These are phyloP conservation scores for Pteronotus mesoamericanus DNA, from an alignment of 2,797 vertebrate genomes.

Conservation along the genomic window DNA sequence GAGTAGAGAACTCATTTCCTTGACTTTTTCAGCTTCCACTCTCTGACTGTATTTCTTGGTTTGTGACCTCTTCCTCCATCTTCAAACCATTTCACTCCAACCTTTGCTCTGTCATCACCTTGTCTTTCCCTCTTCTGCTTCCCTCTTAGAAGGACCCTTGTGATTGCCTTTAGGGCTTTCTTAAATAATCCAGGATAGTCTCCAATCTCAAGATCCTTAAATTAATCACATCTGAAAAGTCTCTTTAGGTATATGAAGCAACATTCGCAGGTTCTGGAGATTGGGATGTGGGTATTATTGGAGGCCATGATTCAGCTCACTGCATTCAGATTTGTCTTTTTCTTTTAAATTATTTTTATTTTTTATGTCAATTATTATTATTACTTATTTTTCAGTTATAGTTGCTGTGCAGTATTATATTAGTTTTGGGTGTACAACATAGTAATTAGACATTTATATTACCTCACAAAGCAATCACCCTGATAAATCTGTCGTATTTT, in stretches of 20 bases:
- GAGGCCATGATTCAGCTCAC: background rate
- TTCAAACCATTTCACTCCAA: background rate
- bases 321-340: background rate
- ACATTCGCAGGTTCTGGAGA: background rate
- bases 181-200: background rate
- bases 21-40: background rate
- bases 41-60: background rate
- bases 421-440: background rate
- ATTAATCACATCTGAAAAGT: background rate
- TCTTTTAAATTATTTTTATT: background rate
- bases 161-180: background rate
- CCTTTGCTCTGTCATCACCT: background rate
- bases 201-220: background rate
- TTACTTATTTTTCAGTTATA: background rate
- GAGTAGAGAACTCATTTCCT: background rate
- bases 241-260: background rate
- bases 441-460: background rate
- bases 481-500: background rate
- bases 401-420: background rate
- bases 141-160: too few species aligned
- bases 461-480: background rate
- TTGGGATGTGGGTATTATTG: background rate
- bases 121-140: background rate
- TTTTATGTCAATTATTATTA: background rate
- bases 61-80: background rate